Evolutionary conservation across 2,888 invertebrate species (phyloP).

Genomic region (Lepidocyrtinus sp.): DNA sequence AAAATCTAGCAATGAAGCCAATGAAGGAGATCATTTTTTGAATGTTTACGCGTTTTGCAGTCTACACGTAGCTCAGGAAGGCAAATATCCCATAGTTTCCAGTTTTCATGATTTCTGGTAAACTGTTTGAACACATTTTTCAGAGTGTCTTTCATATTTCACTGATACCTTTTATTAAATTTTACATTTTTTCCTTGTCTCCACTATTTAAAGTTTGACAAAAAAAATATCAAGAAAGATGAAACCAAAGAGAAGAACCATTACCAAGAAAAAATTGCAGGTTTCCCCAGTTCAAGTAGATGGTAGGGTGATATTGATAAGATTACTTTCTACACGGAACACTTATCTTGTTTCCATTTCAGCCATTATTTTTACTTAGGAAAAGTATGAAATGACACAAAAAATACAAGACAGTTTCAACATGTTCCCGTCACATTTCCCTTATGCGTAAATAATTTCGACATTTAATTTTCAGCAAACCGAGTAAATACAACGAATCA

Average conservation of each 20-base stretch:
- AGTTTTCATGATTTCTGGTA: too few species aligned
- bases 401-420: background rate
- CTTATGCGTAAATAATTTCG: background rate
- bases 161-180: background rate
- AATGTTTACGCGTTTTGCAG: too few species aligned
- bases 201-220: too few species aligned
- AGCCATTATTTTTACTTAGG: background rate
- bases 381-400: background rate
- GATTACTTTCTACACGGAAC: background rate
- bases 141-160: background rate
- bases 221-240: too few species aligned
- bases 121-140: too few species aligned
- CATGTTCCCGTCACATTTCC: slow-evolving; percentile 5
- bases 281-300: background rate
- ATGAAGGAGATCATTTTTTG: too few species aligned
- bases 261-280: slow-evolving; percentile 6
- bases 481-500: background rate
- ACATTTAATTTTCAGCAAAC: background rate
- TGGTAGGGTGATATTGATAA: slow-evolving; percentile 5
- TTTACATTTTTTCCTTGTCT: background rate
- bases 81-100: too few species aligned
- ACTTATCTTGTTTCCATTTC: slow-evolving; percentile 3
- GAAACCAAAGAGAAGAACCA: slow-evolving; percentile 6
- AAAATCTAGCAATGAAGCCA: too few species aligned
- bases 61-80: too few species aligned